These are phyloP conservation scores for Lasioglossum leucozonium DNA, from an alignment of 2,888 invertebrate genomes.

Conservation along the genomic window DNA sequence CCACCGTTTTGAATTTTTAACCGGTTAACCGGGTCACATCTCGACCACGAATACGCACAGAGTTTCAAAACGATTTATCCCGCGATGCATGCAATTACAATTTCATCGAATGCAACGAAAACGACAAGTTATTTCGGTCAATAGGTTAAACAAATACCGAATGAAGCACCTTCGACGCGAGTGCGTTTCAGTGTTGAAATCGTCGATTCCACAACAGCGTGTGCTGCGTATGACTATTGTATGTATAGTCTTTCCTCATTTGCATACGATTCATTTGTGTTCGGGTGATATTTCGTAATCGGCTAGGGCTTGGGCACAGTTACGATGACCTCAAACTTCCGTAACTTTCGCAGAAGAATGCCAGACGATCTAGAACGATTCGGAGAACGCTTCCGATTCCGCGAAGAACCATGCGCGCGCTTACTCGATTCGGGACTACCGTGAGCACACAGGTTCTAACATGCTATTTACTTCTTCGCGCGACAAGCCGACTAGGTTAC, in stretches of 20 bases:
- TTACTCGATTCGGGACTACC: conserved; percentile 3
- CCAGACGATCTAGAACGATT: neutral
- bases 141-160: conserved; percentile 1
- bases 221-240: too few relatives aligned
- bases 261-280: neutral
- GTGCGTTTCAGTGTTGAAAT: neutral
- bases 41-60: neutral
- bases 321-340: conserved; percentile 13
- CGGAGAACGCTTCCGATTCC: conserved; percentile 24
- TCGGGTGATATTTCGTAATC: neutral
- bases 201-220: neutral
- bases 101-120: neutral
- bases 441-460: conserved; percentile 6
- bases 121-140: neutral
- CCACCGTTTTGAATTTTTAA: neutral
- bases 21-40: neutral
- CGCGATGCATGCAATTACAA: neutral
- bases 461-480: neutral
- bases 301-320: neutral
- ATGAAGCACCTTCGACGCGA: neutral
- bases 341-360: conserved; percentile 22
- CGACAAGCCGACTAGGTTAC: conserved; percentile 31
- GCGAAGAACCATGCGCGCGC: neutral
- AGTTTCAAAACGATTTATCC: conserved; percentile 1
- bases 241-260: neutral